Conservation (phyloP, 2,888 invertebrate genomes). For the Ectobius pallidus region DNA sequence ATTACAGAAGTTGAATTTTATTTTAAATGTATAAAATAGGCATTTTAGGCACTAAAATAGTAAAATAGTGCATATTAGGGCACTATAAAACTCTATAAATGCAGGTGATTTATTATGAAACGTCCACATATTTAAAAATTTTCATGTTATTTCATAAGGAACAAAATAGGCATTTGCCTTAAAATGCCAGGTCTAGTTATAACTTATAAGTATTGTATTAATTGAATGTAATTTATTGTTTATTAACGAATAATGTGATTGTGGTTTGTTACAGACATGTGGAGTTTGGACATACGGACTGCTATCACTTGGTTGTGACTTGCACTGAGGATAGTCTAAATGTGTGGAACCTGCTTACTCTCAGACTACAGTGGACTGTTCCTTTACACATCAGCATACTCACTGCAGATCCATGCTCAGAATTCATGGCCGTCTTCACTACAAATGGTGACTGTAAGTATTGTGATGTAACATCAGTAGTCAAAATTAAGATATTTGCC, state of each 20-base stretch:
- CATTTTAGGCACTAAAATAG: too few species aligned
- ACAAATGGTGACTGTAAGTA: conserved; percentile 66
- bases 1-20: too few species aligned
- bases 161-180: too few species aligned
- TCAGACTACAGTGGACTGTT: conserved; percentile 74
- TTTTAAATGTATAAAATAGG: too few species aligned
- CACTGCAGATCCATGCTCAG: conserved; percentile 66
- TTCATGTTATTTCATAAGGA: too few species aligned
- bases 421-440: conserved; percentile 72
- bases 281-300: conserved; percentile 64
- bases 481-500: too few species aligned
- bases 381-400: conserved; percentile 58
- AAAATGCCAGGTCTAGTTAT: too few species aligned
- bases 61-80: too few species aligned
- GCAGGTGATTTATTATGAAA: too few species aligned
- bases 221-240: background rate
- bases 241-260: background rate
- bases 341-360: conserved; percentile 75
- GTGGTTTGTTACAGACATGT: conserved; percentile 58
- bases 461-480: too few species aligned
- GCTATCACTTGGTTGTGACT: conserved; percentile 64
- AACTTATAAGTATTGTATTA: background rate
- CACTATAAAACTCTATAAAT: too few species aligned
- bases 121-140: too few species aligned
- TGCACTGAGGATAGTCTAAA: conserved; percentile 64